Conservation (phyloP, 2,113 vertebrate species). For the Oceanodroma tethys region DNA sequence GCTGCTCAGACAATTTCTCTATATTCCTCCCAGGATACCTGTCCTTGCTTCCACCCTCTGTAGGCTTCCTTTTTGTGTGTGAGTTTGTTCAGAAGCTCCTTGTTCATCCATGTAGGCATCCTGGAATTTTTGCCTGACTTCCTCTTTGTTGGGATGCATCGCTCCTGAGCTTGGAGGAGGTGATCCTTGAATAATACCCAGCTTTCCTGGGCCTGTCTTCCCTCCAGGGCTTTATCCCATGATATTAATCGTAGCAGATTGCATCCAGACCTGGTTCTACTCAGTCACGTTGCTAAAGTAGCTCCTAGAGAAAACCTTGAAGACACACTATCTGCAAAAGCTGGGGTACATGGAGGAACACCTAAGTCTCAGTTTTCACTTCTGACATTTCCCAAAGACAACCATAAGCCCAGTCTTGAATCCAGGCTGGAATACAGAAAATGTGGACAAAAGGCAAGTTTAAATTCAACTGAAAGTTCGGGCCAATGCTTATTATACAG, state of each 20-base stretch:
- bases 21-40: too few species aligned
- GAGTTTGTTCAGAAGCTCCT: too few species aligned
- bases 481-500: background rate
- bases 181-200: background rate
- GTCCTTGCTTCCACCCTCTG: too few species aligned
- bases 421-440: background rate
- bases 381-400: background rate
- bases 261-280: background rate
- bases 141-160: background rate
- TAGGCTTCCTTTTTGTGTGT: too few species aligned
- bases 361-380: background rate
- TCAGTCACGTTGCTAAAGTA: background rate
- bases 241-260: background rate
- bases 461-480: background rate
- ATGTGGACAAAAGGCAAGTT: background rate
- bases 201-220: background rate
- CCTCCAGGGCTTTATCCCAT: background rate
- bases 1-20: too few species aligned
- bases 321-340: background rate
- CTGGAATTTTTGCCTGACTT: too few species aligned
- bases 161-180: background rate
- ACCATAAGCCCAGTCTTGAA: background rate
- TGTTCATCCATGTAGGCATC: too few species aligned
- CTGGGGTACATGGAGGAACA: background rate
- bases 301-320: background rate